These are phyloP conservation scores for Andrena hattorfiana DNA, from an alignment of 2,888 invertebrate species.

Conservation along the genomic window DNA sequence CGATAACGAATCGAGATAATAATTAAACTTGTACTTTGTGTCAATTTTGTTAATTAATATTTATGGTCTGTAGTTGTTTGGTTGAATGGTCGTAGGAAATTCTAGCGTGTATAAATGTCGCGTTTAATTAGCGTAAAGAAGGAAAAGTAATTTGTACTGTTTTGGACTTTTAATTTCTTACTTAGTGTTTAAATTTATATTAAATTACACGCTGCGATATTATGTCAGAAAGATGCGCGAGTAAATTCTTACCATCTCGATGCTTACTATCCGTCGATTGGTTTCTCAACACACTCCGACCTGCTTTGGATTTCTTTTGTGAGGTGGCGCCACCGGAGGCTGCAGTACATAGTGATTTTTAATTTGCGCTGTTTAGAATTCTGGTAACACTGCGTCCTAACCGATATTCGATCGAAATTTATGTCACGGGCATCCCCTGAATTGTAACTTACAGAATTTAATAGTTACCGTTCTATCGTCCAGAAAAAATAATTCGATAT, in stretches of 20 bases:
- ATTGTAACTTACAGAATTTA: not conserved
- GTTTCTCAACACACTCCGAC: not conserved
- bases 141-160: not conserved
- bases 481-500: not conserved
- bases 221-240: not conserved
- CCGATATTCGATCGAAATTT: constrained; percentile 25
- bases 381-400: constrained; percentile 26
- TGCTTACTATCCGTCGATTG: constrained; percentile 60
- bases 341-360: constrained; percentile 48
- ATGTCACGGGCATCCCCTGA: not conserved
- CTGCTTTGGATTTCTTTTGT: constrained; percentile 51
- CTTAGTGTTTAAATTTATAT: not conserved
- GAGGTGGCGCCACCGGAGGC: constrained; percentile 69
- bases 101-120: no score
- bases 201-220: not conserved
- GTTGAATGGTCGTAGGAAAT: no score
- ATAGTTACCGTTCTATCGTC: not conserved
- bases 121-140: not conserved
- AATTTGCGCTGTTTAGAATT: constrained; percentile 32
- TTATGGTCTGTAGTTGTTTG: not conserved
- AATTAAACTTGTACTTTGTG: not conserved
- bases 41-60: not conserved
- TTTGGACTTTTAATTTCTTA: not conserved
- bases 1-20: not conserved
- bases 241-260: not conserved